Conservation (phyloP, 2,888 invertebrate genomes). For the Lacanobia oleracea region DNA sequence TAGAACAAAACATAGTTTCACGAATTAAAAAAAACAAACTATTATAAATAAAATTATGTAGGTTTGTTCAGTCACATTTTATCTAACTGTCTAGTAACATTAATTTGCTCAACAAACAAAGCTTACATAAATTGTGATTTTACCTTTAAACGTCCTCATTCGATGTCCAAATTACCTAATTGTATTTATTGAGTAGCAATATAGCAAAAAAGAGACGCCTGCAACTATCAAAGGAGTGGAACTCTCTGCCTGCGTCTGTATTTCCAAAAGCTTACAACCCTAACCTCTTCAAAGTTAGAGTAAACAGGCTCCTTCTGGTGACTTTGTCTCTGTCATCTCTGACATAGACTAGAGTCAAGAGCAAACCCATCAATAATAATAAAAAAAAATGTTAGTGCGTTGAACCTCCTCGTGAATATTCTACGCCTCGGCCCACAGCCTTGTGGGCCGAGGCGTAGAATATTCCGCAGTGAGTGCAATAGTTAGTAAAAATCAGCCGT, state of each 20-base stretch:
- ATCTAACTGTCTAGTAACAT: background rate
- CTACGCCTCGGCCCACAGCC: too few species aligned
- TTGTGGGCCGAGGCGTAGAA: constrained; percentile 34
- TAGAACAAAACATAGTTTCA: background rate
- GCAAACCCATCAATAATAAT: too few species aligned
- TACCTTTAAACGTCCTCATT: constrained; percentile 9
- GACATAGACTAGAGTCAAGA: too few species aligned
- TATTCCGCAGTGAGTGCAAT: constrained; percentile 53
- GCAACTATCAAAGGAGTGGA: too few species aligned
- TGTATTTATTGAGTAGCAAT: constrained; percentile 21
- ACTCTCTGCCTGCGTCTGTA: too few species aligned
- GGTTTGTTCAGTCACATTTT: background rate
- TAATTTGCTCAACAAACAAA: background rate
- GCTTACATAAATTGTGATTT: constrained; percentile 19
- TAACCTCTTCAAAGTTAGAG: too few species aligned
- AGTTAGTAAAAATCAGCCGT: constrained; percentile 51
- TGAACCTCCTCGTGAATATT: constrained; percentile 37
- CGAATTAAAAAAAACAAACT: background rate
- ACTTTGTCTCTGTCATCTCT: too few species aligned
- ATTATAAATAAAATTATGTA: background rate
- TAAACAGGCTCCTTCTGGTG: too few species aligned
- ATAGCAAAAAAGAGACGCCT: constrained; percentile 1
- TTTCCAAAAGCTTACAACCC: too few species aligned
- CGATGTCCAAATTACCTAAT: constrained; percentile 10
- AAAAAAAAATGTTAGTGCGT: constrained; percentile 25